Evolutionary conservation across 2,888 invertebrate genomes (phyloP).

Genomic region (Mesochorus sp.): DNA sequence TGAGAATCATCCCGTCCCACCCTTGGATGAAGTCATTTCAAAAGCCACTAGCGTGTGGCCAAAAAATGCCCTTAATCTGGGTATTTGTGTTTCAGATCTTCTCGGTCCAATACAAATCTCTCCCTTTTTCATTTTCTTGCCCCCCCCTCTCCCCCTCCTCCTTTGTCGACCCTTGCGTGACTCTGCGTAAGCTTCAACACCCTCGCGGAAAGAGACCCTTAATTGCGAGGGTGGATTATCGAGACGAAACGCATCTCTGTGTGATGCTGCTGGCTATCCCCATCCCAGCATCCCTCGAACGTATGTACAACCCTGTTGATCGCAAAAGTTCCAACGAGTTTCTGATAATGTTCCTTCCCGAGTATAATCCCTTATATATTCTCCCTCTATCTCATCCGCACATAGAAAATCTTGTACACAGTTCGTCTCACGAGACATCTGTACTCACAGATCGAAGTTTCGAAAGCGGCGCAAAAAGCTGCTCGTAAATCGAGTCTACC

Average conservation of each 20-base stretch:
- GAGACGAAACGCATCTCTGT: slow-evolving; percentile 29
- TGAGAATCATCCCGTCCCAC: too few species aligned
- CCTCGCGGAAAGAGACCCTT: slow-evolving; percentile 47
- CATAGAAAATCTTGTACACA: slow-evolving; percentile 12
- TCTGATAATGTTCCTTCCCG: slow-evolving; percentile 60
- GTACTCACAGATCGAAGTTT: slow-evolving; percentile 25
- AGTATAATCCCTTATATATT: slow-evolving; percentile 48
- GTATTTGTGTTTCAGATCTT: slow-evolving; percentile 44
- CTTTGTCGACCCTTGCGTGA: slow-evolving; percentile 9
- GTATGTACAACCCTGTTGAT: slow-evolving; percentile 46
- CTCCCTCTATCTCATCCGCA: slow-evolving; percentile 2
- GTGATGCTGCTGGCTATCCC: slow-evolving; percentile 6
- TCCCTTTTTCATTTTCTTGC: slow-evolving; percentile 22
- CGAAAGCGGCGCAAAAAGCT: slow-evolving; percentile 10
- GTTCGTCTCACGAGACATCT: slow-evolving; percentile 24
- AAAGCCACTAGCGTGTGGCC: not conserved
- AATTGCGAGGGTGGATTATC: slow-evolving; percentile 64
- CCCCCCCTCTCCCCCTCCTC: not conserved
- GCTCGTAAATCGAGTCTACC: slow-evolving; percentile 1
- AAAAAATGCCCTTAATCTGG: slow-evolving; percentile 39
- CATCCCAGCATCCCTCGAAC: slow-evolving; percentile 5
- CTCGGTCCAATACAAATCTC: slow-evolving; percentile 37
- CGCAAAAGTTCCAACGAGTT: slow-evolving; percentile 65
- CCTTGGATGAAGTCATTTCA: too few species aligned
- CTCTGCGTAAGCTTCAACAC: slow-evolving; percentile 26